Percentiles rank a stretch among this genome's conserved stretches.
phyloP scores from a whole-genome alignment of 2,888 invertebrate genomes.

The Melieria crassipennis region DNA sequence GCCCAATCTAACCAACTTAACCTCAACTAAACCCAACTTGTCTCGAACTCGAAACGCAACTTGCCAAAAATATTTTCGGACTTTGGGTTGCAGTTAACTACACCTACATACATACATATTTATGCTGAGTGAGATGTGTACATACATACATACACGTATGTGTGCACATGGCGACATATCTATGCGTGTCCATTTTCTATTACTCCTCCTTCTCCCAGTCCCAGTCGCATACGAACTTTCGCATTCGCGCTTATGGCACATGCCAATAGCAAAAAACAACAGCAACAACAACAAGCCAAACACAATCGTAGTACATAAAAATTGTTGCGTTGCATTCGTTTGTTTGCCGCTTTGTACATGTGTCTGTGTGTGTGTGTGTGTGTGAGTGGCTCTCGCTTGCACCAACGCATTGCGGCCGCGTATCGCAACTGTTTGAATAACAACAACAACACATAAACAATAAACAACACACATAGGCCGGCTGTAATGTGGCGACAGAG shows the following conservation, averaged over 20 bases:
- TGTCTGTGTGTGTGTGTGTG: background rate
- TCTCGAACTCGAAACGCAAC: no score
- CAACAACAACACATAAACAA: slow-evolving; percentile 37
- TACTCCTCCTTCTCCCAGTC: slow-evolving; percentile 16
- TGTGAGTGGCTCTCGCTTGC: slow-evolving; percentile 26
- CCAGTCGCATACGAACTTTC: slow-evolving; percentile 43
- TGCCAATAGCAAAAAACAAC: slow-evolving; percentile 7
- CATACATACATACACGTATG: background rate
- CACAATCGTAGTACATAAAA: background rate
- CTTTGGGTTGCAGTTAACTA: no score
- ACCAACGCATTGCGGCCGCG: slow-evolving; percentile 27
- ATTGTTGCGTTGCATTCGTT: slow-evolving; percentile 1
- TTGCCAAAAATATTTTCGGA: no score
- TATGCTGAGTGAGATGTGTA: background rate
- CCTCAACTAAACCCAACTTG: no score
- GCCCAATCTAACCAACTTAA: no score
- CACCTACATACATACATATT: background rate
- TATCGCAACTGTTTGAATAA: slow-evolving; percentile 40
- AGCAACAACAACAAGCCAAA: slow-evolving; percentile 13
- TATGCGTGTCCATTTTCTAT: background rate
- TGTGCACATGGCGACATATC: background rate
- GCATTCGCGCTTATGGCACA: slow-evolving; percentile 32
- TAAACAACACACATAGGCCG: slow-evolving; percentile 17
- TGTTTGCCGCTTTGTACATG: background rate
- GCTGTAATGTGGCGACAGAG: background rate